Base-by-base conservation (phyloP, 1,140 invertebrate species). In the Holcopasites calliopsidis region DNA sequence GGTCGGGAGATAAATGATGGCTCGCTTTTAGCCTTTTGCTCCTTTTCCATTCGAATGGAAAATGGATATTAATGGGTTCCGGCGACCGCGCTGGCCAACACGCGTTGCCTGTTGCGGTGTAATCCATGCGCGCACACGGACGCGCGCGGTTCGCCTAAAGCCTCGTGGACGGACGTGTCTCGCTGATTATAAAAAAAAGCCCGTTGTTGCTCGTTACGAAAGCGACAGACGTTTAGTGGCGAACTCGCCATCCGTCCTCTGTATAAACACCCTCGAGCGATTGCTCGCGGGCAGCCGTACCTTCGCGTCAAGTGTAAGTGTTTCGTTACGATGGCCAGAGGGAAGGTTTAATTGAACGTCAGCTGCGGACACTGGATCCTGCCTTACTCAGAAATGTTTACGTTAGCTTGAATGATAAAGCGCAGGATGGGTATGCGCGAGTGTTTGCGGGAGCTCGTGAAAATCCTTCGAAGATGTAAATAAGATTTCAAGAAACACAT, bases 61-160 rank as follows among this genome's bases (percentile, higher is more conserved):
- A 89, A 89, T 87, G 83, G 88, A 88, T 88, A 89, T 88, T 88
- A 89, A 89, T 89, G 87, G 86, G 80, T 70, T 55, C 55, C 74
- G 71, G 75, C 47, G 52, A 69, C 80, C 52, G 62, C 52, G 72
- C 26, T 62, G 80, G 71, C 60, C 69, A 82, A 50, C 50, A 54
- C 60, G 21, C 44, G 49, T 55, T 58, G 49, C 58, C 44, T 47
- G 44, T 47, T 47, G 44, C 44, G 44, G 44, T 47, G 44, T n/a
- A n/a, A n/a, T n/a, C n/a, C n/a, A n/a, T n/a, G 16, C 69, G 47
- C 60, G 47, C 21, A 16, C 38, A 35, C 75, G 38, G n/a, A 52
- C 58, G 52, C 38, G 21, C 76, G 42, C 49, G 31, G 50, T 44
- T 35, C 73, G 49, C 21, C 44, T 52, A 44, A 75, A 77, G 49